phyloP scores from a whole-genome alignment of 2,113 vertebrate species.

The Chaetura pelagica region DNA sequence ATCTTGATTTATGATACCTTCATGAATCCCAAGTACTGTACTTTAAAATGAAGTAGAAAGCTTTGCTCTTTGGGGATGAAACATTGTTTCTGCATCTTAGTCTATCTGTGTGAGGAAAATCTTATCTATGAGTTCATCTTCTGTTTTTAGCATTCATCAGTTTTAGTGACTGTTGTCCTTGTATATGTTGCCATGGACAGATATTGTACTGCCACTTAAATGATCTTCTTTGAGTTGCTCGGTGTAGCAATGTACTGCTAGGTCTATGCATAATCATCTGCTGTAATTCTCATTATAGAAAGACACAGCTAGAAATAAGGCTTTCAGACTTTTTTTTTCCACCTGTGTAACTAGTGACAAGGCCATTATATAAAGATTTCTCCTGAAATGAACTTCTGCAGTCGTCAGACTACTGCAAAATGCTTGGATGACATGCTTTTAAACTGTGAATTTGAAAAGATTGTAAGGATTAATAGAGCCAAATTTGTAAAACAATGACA shows the following conservation, averaged over 20 bases:
- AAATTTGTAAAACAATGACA: conserved; percentile 16
- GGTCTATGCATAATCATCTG: not conserved
- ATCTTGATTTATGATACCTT: not conserved
- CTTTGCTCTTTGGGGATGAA: not conserved
- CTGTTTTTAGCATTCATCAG: not conserved
- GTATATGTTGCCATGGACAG: not conserved
- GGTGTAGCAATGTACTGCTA: not conserved
- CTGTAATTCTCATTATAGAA: not conserved
- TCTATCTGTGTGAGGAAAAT: not conserved
- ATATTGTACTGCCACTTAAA: not conserved
- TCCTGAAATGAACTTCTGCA: conserved; percentile 24
- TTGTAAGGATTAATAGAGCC: not conserved
- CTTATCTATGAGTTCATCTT: not conserved
- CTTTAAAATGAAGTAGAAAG: not conserved
- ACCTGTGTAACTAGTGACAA: not conserved
- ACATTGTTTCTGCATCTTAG: not conserved
- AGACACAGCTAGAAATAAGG: not conserved
- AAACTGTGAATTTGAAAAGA: not conserved
- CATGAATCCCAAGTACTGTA: not conserved
- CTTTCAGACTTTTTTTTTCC: not conserved
- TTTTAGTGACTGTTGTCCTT: not conserved
- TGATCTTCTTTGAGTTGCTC: not conserved
- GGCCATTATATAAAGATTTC: conserved; percentile 7
- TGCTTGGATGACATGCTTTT: not conserved
- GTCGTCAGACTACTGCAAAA: not conserved